Percentiles rank a stretch among this genome's conserved stretches.
These are phyloP conservation scores for Cichladusa arquata DNA, from an alignment of 2,113 vertebrate genomes.

Conservation along the genomic window DNA sequence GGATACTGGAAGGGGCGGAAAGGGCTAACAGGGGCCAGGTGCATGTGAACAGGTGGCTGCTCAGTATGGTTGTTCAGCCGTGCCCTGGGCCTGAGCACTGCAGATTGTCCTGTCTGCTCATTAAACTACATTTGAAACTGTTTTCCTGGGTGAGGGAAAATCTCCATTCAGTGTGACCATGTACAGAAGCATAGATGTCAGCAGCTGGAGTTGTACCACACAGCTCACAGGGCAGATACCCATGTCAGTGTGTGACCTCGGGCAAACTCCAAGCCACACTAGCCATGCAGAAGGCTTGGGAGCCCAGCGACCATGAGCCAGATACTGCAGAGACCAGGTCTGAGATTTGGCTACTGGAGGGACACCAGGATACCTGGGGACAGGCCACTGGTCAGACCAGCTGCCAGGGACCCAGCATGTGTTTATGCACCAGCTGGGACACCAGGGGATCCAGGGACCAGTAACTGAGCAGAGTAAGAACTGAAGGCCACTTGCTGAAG, in stretches of 20 bases:
- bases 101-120: neutral
- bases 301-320: neutral
- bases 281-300: neutral
- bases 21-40: neutral
- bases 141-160: neutral
- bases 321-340: neutral
- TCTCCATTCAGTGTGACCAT: accelerated
- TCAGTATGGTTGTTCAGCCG: neutral
- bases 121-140: neutral
- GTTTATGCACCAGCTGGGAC: neutral
- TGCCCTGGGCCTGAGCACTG: neutral
- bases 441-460: neutral
- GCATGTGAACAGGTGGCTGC: neutral
- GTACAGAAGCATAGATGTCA: accelerated
- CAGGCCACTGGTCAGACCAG: neutral
- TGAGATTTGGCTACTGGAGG: neutral
- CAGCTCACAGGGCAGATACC: neutral
- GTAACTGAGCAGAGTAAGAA: neutral
- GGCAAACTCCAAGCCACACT: neutral
- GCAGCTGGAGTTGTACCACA: neutral
- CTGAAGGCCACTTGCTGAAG: neutral
- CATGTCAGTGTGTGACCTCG: accelerated
- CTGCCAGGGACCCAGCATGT: neutral
- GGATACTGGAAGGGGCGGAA: accelerated
- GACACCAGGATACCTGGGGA: neutral